phyloP scores from a whole-genome alignment of 2,888 invertebrate species.

The Belgica antarctica region DNA sequence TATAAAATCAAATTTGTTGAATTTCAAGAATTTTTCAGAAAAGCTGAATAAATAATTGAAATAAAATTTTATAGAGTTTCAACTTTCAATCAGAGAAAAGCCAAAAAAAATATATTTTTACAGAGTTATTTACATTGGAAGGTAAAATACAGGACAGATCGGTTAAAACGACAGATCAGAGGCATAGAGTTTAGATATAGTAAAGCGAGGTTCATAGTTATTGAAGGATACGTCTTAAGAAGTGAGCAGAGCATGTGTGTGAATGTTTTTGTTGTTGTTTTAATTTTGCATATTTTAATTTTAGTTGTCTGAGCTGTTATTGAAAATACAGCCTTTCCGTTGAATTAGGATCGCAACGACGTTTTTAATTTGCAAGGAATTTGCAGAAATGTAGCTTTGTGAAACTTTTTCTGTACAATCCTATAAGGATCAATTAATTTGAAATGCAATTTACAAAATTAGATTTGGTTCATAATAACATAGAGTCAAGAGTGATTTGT shows the following conservation, averaged over 20 bases:
- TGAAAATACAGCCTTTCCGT: background rate
- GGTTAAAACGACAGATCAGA: too few relatives aligned
- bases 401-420: conserved; percentile 4
- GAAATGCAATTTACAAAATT: conserved; percentile 10
- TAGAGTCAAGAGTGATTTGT: background rate
- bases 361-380: background rate
- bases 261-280: conserved; percentile 49
- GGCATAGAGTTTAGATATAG: too few relatives aligned
- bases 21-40: too few relatives aligned
- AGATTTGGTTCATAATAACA: background rate
- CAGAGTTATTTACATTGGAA: too few relatives aligned
- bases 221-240: too few relatives aligned
- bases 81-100: too few relatives aligned
- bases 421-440: background rate
- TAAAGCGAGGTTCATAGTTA: too few relatives aligned
- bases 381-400: background rate
- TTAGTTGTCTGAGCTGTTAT: conserved; percentile 1
- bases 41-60: too few relatives aligned
- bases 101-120: too few relatives aligned
- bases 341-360: background rate
- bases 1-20: too few relatives aligned
- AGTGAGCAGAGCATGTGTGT: conserved; percentile 58
- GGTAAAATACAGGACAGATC: too few relatives aligned
- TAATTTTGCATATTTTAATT: conserved; percentile 44
- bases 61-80: too few relatives aligned